Evolutionary conservation across 2,797 vertebrate genomes (phyloP), one percentile per base, ranked within the genome.

Genomic region (Aselliscus stoliczkanus): DNA sequence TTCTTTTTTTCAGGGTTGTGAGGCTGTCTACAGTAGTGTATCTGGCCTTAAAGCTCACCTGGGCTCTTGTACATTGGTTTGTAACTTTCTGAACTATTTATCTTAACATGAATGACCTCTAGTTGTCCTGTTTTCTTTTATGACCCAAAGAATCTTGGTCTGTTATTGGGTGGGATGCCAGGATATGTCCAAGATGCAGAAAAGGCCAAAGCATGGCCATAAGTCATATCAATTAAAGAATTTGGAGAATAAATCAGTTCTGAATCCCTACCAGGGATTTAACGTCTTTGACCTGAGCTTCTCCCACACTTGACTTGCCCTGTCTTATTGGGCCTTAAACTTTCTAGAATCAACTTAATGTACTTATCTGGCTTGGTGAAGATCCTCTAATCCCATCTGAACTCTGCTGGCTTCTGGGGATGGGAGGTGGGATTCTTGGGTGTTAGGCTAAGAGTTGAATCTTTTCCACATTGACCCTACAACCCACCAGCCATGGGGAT

Each of bases 1-100:
- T 88, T 80, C 93, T 97, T 12, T 94, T 27, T 98, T 98, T 64
- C 97, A 99, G 98, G 98, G 98, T 31, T 99, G 98, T 97, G 98
- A 98, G 67, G 98, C 98, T 91, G 99, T 99, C 70, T 99, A 99
- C 97, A 99, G 99, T 97, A 99, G 99, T 60, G 99, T 99, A 84
- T 99, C 99, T 9, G 99, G 99, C 95, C 98, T 99, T 69, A 99
- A 99, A 94, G 99, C 99, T 98, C 99, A 99, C 96, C 98, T 99
- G 31, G 99, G 99, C 88, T 99, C 99, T 0, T 99, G 99, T 97
- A 99, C 99, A 34, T 97, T 98, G 99, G 99, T 99, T 98, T 47
- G 98, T 98, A 98, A 81, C 52, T 94, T 98, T 96, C 70, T 96
- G 13, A 97, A 67, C 34, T 92, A 75, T 13, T 31, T 97, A 0